Conservation (phyloP, 2,797 vertebrate genomes). For the Acrocephalus scirpaceus region DNA sequence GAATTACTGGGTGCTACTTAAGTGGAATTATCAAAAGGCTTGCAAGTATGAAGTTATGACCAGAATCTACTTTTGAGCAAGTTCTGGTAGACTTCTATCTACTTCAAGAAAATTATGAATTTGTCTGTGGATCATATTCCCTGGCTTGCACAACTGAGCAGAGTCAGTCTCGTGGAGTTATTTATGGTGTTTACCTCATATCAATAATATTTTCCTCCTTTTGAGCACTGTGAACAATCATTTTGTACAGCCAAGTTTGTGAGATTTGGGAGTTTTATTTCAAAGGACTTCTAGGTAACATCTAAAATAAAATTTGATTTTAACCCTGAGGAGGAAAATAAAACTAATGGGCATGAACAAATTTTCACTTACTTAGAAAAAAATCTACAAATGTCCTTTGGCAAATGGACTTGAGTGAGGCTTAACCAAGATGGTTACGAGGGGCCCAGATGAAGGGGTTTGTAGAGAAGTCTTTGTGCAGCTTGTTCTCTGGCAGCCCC, state of each 20-base stretch:
- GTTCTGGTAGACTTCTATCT: neutral
- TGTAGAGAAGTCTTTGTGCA: neutral
- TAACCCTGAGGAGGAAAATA: neutral
- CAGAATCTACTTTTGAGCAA: neutral
- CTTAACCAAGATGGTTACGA: neutral
- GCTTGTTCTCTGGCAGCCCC: neutral
- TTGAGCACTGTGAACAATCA: neutral
- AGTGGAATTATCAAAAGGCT: neutral
- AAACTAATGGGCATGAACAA: neutral
- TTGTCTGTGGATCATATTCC: neutral
- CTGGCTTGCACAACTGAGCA: neutral
- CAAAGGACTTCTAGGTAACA: neutral
- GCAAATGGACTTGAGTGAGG: neutral
- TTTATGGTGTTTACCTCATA: neutral
- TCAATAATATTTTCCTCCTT: neutral
- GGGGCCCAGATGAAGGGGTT: neutral
- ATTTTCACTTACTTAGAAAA: neutral
- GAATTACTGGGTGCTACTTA: neutral
- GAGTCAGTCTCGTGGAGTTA: neutral
- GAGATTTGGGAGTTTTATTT: neutral
- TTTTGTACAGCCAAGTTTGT: neutral
- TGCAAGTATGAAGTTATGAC: neutral
- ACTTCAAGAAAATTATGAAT: neutral
- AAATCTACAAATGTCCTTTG: neutral
- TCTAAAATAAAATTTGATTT: neutral